Evolutionary conservation across 1,140 invertebrate genomes (phyloP), one percentile per base, ranked within the genome.

Genomic region (Sycophila sp.): DNA sequence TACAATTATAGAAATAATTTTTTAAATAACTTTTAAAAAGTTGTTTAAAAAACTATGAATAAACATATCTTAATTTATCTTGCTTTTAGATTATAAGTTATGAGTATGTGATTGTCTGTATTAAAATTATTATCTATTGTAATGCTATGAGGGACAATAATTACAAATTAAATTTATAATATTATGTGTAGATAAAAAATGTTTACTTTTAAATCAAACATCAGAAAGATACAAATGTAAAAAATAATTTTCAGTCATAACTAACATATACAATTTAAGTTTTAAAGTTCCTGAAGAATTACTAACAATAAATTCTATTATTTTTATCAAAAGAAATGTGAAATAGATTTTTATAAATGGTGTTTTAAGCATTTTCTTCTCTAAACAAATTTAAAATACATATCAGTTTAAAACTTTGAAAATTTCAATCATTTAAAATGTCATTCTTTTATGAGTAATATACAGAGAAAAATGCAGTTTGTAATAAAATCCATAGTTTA

Each of bases 221-320:
- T 47, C 10, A 38, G 34, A 36, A 58, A 17, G 7, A 36, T 51
- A 55, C 11, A 53, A 36, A 1, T 69, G 55, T 45, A 28, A 36
- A 68, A 60, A 69, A 60, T 60, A 60, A 69, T 69, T 69, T 32
- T 60, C n/a, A n/a, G 60, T 49, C 36, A 67, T 66, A 1, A 65
- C 11, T 17, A 38, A 47, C 24, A 4, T 58, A 60, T 65, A 65
- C 51, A n/a, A 62, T 11, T 38, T n/a, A 56, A 45, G 19, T 58
- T 26, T 67, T 58, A 58, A 17, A 47, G 42, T 47, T 7, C 42
- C 19, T 19, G 6, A 45, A 17, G 8, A 0, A 26, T 53, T 30
- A 5, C 49, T 19, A 51, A 51, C 17, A 19, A 66, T 58, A 58
- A n/a, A n/a, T n/a, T n/a, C 51, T 36, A 68, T 38, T 59, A 59